These are phyloP conservation scores for Drosophila leonis DNA, from an alignment of 2,888 invertebrate genomes.

Conservation along the genomic window DNA sequence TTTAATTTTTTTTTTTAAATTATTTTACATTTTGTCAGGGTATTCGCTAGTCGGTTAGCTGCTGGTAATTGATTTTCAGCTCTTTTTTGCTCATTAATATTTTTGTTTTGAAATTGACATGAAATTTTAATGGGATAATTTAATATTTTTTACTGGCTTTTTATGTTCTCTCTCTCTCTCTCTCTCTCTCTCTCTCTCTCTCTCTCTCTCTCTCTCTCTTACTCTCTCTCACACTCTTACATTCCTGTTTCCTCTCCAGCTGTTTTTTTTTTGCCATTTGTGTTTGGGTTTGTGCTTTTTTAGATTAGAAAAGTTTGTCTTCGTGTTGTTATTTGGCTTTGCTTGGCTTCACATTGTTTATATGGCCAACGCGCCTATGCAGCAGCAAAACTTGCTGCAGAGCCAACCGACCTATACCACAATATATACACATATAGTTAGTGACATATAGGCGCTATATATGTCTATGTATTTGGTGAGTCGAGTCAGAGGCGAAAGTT, in stretches of 20 bases:
- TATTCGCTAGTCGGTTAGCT: neutral
- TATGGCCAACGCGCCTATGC: slow-evolving; percentile 64
- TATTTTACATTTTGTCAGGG: neutral
- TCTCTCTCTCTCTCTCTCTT: neutral
- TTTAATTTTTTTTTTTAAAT: neutral
- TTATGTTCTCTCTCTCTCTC: neutral
- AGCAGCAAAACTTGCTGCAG: slow-evolving; percentile 48
- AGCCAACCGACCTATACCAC: slow-evolving; percentile 29
- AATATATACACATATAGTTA: neutral
- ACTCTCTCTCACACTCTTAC: neutral
- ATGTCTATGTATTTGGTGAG: neutral
- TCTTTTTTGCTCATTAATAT: neutral
- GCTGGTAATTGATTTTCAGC: neutral
- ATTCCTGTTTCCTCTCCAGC: neutral
- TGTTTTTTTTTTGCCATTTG: slow-evolving; percentile 6
- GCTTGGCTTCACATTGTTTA: slow-evolving; percentile 54
- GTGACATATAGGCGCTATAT: slow-evolving; percentile 8
- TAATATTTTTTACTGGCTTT: slow-evolving; percentile 26
- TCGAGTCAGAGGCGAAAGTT: slow-evolving; percentile 39
- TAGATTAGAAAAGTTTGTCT: slow-evolving; percentile 69
- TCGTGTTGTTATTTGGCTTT: slow-evolving; percentile 36
- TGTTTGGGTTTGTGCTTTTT: slow-evolving; percentile 57
- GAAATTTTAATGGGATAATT: slow-evolving; percentile 77
- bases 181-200: neutral
- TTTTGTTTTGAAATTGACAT: slow-evolving; percentile 72